These are phyloP conservation scores for Heliconius hermathena DNA, from an alignment of 1,140 invertebrate genomes.

Conservation along the genomic window DNA sequence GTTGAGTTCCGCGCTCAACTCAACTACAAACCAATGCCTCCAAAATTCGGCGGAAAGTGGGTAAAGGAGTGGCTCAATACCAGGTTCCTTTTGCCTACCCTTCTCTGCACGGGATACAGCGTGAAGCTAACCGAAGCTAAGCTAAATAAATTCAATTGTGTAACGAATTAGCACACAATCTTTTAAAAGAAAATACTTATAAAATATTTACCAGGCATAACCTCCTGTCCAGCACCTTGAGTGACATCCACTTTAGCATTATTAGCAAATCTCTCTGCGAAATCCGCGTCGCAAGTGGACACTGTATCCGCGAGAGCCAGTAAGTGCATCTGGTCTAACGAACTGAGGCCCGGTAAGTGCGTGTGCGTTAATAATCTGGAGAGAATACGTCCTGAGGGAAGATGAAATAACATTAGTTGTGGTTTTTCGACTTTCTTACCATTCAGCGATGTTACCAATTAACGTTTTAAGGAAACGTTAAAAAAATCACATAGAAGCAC, in stretches of 20 bases:
- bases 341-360: slow-evolving; percentile 97
- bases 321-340: slow-evolving; percentile 99
- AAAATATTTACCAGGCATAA: slow-evolving; percentile 75
- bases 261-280: slow-evolving; percentile 91
- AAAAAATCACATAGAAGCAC: too few relatives aligned
- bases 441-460: too few relatives aligned
- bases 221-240: slow-evolving; percentile 80
- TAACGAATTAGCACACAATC: background rate
- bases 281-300: slow-evolving; percentile 94
- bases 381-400: slow-evolving; percentile 85
- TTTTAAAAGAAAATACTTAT: background rate
- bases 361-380: slow-evolving; percentile 96
- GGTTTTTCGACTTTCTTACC: too few relatives aligned
- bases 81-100: too few relatives aligned
- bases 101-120: too few relatives aligned
- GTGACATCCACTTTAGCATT: slow-evolving; percentile 86
- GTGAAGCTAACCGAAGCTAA: too few relatives aligned
- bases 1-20: too few relatives aligned
- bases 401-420: background rate
- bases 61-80: too few relatives aligned
- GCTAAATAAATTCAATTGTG: too few relatives aligned
- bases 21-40: too few relatives aligned
- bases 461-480: too few relatives aligned
- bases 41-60: too few relatives aligned
- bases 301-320: slow-evolving; percentile 98